Evolutionary conservation across 2,113 vertebrate species (phyloP), one percentile per base, ranked within the genome.

Genomic region (Arothron firmamentum): DNA sequence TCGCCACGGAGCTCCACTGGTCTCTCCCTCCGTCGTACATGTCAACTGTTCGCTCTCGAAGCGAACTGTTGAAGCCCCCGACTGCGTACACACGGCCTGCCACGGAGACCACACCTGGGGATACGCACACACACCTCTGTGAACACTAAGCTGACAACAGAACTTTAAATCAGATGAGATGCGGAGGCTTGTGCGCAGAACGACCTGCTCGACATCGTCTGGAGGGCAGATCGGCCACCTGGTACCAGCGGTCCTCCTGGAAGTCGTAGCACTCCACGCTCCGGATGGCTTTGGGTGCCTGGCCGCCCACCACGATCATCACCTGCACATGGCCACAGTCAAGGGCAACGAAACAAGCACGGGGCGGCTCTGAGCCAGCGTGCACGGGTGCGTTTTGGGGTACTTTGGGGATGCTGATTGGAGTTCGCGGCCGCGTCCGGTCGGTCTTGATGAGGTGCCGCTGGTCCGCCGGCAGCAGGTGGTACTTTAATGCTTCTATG

Each of bases 401-500:
- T 19, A 85, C 87, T 68, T 88, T 86, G 13, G 85, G 96, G 72
- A 97, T 89, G 87, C 95, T 96, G 75, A 98, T 87, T 0, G 96
- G 96, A 4, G 96, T 98, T 71, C 96, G 91, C 0, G 96, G 95
- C 20, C 96, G 92, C 6, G 96, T 98, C 74, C 96, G 90, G 72
- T 94, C 94, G 0, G 95, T 98, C 88, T 97, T 97, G 81, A 98
- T 97, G 77, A 97, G 88, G 56, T 95, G 94, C 16, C 96, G 91
- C 88, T 98, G 96, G 85, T 98, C 96, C 56, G 93, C 89, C n/a
- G 96, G 95, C 72, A 98, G 92, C 68, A 98, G 92, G 78, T 98
- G 96, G 46, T 97, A 97, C 83, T 98, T 98, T 95, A 98, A 97
- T 9, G 96, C 96, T 78, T 98, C 96, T 0, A 98, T 98, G 58